These are phyloP conservation scores for Aspidiotus rigidus DNA, from an alignment of 2,888 invertebrate genomes.

Conservation along the genomic window DNA sequence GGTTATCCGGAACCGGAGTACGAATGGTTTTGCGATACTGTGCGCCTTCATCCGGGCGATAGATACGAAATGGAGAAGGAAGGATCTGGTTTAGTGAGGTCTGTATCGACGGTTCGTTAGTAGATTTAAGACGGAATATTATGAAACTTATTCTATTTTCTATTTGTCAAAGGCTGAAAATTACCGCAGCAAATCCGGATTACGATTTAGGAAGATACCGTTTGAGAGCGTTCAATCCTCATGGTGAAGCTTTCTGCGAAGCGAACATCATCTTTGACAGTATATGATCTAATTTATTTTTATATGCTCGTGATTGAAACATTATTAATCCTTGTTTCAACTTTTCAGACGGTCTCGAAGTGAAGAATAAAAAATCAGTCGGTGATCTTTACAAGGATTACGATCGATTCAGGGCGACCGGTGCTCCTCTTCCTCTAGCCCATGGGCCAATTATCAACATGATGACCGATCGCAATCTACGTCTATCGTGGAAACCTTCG, in stretches of 20 bases:
- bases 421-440: conserved; percentile 75
- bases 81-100: conserved; percentile 58
- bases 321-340: background rate
- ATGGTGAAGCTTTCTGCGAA: conserved; percentile 71
- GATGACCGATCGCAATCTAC: conserved; percentile 80
- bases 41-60: conserved; percentile 69
- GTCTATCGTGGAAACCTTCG: conserved; percentile 88
- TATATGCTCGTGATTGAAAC: background rate
- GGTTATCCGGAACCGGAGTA: conserved; percentile 81
- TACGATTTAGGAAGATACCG: conserved; percentile 77
- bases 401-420: conserved; percentile 71
- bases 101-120: background rate
- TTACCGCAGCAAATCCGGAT: conserved; percentile 54
- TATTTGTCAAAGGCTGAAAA: conserved; percentile 30
- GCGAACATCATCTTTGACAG: conserved; percentile 74
- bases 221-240: conserved; percentile 71
- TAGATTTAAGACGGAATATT: background rate
- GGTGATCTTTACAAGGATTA: conserved; percentile 72
- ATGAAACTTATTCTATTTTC: background rate
- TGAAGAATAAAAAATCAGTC: conserved; percentile 42
- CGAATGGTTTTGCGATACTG: conserved; percentile 74
- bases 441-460: conserved; percentile 87
- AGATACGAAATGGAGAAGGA: conserved; percentile 75
- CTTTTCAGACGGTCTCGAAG: conserved; percentile 50
- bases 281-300: conserved; percentile 43